Base-by-base conservation (phyloP, 2,888 invertebrate species). In the Agonopterix alstromeriana region DNA sequence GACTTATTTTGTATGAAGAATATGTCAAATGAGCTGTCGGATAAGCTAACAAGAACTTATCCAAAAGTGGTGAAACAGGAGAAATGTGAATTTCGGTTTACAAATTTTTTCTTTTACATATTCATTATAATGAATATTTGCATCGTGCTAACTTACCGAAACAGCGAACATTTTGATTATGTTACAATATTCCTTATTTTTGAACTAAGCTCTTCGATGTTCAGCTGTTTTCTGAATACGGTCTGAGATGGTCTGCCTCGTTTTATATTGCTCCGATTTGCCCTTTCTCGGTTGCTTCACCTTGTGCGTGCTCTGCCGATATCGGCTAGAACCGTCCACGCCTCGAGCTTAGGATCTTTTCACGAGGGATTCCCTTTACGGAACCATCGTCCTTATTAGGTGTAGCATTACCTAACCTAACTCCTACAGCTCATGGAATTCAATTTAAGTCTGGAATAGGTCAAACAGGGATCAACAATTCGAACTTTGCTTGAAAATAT, bases 271-370 rank as follows among this genome's bases (percentile, higher is more conserved):
- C 71, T 79, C 81, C 74, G 82, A 60, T 74, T 79, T 81, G 87
- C 87, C 87, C 87, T 88, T 87, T 88, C 85, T 79, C 82, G 73
- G 75, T 85, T 83, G 82, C 84, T 60, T 86, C 85, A 87, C 87
- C 86, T 86, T 86, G 86, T 82, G 84, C 81, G 77, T 78, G 75
- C 64, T 66, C 68, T 65, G 70, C 56, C 62, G 69, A 66, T 73
- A 75, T 75, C 73, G 67, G 55, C 60, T 55, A 67, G 63, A 63
- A 71, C 58, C 62, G 60, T 63, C 70, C 68, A 71, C 69, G 72
- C 71, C 73, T 74, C 60, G 54, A 69, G 64, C 64, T 62, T 57
- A 52, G 52, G 56, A 58, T 59, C 36, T 17, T 10, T 12, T 36
- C 35, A 42, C 17, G 10, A 36, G 36, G 65, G 55, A 54, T 55